Evolutionary conservation across 2,888 invertebrate genomes (phyloP).

Genomic region (Spisula subtruncata): DNA sequence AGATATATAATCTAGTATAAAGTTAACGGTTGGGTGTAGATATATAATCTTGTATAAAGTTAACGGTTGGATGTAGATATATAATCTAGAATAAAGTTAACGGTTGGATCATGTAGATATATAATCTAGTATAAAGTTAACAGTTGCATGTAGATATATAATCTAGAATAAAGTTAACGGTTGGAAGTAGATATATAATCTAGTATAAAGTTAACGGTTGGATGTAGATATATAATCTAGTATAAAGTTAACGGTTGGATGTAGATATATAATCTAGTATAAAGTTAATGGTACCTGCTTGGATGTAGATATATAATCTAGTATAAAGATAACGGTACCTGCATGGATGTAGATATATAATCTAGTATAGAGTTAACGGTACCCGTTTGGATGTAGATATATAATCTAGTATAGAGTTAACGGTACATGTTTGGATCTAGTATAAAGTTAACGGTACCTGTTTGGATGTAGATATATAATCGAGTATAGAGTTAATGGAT

Average conservation of each 20-base stretch:
- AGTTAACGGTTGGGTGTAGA: conserved; percentile 90
- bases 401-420: conserved; percentile 99
- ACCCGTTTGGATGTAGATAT: conserved; percentile 99
- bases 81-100: no score
- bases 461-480: conserved; percentile 99
- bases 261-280: conserved; percentile 64
- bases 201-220: conserved; percentile 92
- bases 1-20: conserved; percentile 99
- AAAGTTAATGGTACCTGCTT: conserved; percentile 92
- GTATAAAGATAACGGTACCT: conserved; percentile 99
- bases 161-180: conserved; percentile 99
- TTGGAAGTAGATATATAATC: conserved; percentile 99
- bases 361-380: conserved; percentile 99
- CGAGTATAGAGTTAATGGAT: conserved; percentile 99
- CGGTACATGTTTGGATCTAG: conserved; percentile 98
- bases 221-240: background rate
- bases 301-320: conserved; percentile 99
- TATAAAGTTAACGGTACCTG: conserved; percentile 98
- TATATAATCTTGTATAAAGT: no score
- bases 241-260: no score
- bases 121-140: conserved; percentile 99
- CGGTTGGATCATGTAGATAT: conserved; percentile 99
- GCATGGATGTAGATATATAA: conserved; percentile 99
- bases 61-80: no score
- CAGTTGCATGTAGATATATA: conserved; percentile 99